Percentiles rank a stretch among this genome's conserved stretches.
These are phyloP conservation scores for Griposia aprilina DNA, from an alignment of 2,888 invertebrate genomes.

Conservation along the genomic window DNA sequence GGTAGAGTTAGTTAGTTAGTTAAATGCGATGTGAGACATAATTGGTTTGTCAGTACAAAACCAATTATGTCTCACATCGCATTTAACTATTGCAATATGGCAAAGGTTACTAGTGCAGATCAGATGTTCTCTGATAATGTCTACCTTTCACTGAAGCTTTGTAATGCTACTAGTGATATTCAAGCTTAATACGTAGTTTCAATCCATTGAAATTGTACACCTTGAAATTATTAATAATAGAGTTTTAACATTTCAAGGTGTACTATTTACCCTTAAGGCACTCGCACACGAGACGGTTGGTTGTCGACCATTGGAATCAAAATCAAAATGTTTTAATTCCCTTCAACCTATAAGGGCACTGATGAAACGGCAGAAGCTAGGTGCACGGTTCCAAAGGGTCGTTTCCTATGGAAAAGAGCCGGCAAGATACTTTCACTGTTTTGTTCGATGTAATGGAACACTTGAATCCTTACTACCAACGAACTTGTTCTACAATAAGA, in stretches of 20 bases:
- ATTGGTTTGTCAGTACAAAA: too few relatives aligned
- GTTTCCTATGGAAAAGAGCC: neutral
- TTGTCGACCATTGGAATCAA: neutral
- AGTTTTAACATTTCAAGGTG: too few relatives aligned
- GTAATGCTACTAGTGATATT: constrained; percentile 30
- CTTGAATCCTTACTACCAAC: neutral
- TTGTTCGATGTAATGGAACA: neutral
- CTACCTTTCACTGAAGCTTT: constrained; percentile 47
- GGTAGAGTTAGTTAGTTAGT: too few relatives aligned
- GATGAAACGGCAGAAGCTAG: neutral
- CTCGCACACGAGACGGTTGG: neutral
- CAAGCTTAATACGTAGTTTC: constrained; percentile 6
- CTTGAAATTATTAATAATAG: constrained; percentile 25
- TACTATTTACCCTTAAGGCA: neutral
- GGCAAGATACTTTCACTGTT: neutral
- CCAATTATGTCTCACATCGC: constrained; percentile 5
- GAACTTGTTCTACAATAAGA: neutral
- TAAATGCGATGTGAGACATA: too few relatives aligned
- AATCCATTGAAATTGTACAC: constrained; percentile 4
- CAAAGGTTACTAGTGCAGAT: constrained; percentile 54
- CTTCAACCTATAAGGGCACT: neutral
- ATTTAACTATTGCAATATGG: constrained; percentile 33
- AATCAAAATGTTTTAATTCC: too few relatives aligned
- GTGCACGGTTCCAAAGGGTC: neutral
- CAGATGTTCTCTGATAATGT: constrained; percentile 25